These are phyloP conservation scores for Symphodus melops DNA, from an alignment of 2,113 vertebrate species.

Conservation along the genomic window DNA sequence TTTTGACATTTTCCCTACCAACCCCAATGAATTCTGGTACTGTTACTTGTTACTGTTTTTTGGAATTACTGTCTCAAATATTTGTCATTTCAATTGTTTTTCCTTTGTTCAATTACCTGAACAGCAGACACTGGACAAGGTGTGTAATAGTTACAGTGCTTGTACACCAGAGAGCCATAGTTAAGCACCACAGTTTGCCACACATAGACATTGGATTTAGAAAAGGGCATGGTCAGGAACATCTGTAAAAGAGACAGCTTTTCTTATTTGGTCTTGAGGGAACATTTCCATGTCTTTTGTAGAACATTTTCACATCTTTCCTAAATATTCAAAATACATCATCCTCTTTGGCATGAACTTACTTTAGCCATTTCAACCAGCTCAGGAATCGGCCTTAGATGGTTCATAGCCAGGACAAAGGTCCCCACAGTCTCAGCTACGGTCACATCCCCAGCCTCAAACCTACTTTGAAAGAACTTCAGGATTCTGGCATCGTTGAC, in stretches of 20 bases:
- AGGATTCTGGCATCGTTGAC: constrained; percentile 79
- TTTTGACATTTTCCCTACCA: too few relatives aligned
- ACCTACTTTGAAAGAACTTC: constrained; percentile 82
- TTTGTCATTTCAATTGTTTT: neutral
- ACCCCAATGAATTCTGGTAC: too few relatives aligned
- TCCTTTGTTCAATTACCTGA: constrained; percentile 78
- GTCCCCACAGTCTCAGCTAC: constrained; percentile 74
- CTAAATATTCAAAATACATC: neutral
- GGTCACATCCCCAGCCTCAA: constrained; percentile 74
- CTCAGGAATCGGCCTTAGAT: constrained; percentile 71
- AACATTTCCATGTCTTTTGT: neutral
- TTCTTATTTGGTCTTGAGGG: neutral
- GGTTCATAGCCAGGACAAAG: constrained; percentile 79
- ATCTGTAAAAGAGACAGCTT: constrained; percentile 70
- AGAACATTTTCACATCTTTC: neutral
- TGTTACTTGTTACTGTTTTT: neutral
- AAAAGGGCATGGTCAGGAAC: constrained; percentile 80
- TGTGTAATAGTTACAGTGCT: constrained; percentile 76
- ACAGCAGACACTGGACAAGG: constrained; percentile 78
- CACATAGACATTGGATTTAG: constrained; percentile 71
- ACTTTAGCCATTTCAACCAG: constrained; percentile 80
- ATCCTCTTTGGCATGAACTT: constrained; percentile 14
- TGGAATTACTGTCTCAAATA: neutral
- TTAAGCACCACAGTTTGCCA: constrained; percentile 80
- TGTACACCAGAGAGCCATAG: constrained; percentile 87